These are phyloP conservation scores for Zaprionus camerounensis DNA, from an alignment of 1,140 invertebrate species.

Conservation along the genomic window DNA sequence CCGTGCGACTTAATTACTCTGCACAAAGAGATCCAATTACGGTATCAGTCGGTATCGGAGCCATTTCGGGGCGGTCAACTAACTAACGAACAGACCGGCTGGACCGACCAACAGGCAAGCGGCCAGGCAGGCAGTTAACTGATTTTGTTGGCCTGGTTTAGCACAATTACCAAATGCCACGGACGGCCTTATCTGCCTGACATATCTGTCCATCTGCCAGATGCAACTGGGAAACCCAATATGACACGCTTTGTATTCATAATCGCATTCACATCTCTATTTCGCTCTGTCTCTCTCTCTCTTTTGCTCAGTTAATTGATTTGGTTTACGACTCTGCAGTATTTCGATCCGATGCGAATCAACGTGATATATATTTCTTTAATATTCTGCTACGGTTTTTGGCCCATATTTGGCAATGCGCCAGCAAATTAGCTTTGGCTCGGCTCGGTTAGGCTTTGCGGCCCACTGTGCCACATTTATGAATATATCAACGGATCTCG, in stretches of 20 bases:
- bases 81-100: not conserved
- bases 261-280: not conserved
- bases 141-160: slow-evolving; percentile 37
- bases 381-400: slow-evolving; percentile 62
- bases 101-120: not conserved
- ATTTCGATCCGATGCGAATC: slow-evolving; percentile 32
- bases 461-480: slow-evolving; percentile 80
- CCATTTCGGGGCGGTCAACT: slow-evolving; percentile 36
- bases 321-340: slow-evolving; percentile 72
- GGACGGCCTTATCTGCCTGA: slow-evolving; percentile 6
- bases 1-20: slow-evolving; percentile 37
- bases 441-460: slow-evolving; percentile 49
- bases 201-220: slow-evolving; percentile 6
- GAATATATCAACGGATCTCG: slow-evolving; percentile 71
- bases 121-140: slow-evolving; percentile 21
- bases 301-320: slow-evolving; percentile 70
- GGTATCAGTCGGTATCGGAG: slow-evolving; percentile 20
- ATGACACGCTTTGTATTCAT: not conserved
- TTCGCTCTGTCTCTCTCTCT: not conserved
- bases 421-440: slow-evolving; percentile 73
- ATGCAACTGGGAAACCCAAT: slow-evolving; percentile 7
- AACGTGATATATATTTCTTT: slow-evolving; percentile 79
- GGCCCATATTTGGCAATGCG: slow-evolving; percentile 69
- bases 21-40: slow-evolving; percentile 50
- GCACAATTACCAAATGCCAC: slow-evolving; percentile 19